These are phyloP conservation scores for Steinernema hermaphroditum DNA, from an alignment of 2,888 invertebrate species.

Conservation along the genomic window DNA sequence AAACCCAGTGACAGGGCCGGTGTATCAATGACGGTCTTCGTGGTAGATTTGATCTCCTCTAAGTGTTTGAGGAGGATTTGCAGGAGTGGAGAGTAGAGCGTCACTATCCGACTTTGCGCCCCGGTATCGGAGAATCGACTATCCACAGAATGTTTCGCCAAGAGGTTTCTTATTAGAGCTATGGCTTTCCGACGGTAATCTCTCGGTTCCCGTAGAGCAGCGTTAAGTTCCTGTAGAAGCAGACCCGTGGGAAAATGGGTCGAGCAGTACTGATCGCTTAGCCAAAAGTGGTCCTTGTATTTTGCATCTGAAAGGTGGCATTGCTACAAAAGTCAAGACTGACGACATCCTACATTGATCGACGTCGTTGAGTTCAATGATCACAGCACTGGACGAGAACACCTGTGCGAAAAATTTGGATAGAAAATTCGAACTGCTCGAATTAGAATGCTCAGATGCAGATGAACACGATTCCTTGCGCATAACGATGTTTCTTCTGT, in stretches of 20 bases:
- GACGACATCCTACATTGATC: slow-evolving; percentile 48
- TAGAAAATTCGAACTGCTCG: slow-evolving; percentile 39
- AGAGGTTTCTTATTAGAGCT: slow-evolving; percentile 78
- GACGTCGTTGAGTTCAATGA: slow-evolving; percentile 47
- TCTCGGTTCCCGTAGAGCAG: slow-evolving; percentile 81
- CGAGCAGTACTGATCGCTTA: slow-evolving; percentile 82
- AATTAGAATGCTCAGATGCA: neutral
- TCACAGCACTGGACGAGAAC: slow-evolving; percentile 45
- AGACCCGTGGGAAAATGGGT: slow-evolving; percentile 88
- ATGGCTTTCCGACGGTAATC: slow-evolving; percentile 82
- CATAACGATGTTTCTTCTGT: slow-evolving; percentile 60
- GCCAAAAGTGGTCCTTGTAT: slow-evolving; percentile 68
- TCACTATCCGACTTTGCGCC: slow-evolving; percentile 75
- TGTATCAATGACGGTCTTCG: slow-evolving; percentile 28
- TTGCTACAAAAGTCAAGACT: neutral
- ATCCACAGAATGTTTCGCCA: slow-evolving; percentile 92
- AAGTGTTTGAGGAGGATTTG: slow-evolving; percentile 85
- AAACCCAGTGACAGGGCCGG: neutral
- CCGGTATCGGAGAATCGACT: slow-evolving; percentile 82
- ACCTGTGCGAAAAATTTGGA: slow-evolving; percentile 56
- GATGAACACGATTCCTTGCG: slow-evolving; percentile 38
- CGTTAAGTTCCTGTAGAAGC: slow-evolving; percentile 79
- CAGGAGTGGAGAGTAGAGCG: slow-evolving; percentile 88
- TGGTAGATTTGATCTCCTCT: slow-evolving; percentile 72
- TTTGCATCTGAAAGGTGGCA: slow-evolving; percentile 51